Evolutionary conservation across 2,113 vertebrate species (phyloP).

Genomic region (Glareola pratincola): DNA sequence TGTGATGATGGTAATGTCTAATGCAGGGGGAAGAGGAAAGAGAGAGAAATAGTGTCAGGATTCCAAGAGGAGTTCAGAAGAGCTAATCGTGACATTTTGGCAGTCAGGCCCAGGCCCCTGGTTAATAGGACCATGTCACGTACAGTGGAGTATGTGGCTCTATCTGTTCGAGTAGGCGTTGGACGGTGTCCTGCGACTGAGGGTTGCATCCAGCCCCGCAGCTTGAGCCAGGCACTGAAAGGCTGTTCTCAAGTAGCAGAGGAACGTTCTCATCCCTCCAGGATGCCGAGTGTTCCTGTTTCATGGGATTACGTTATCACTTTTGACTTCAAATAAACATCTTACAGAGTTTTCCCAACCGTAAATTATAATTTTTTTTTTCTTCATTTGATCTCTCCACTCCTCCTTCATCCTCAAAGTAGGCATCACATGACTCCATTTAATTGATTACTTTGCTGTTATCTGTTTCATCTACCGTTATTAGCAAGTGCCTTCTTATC

Average conservation of each 20-base stretch:
- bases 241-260: not conserved
- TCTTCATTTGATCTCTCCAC: constrained; percentile 13
- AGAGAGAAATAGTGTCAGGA: not conserved
- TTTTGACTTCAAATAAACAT: not conserved
- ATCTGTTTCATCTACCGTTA: constrained; percentile 37
- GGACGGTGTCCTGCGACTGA: not conserved
- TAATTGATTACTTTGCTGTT: constrained; percentile 55
- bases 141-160: not conserved
- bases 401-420: constrained; percentile 33
- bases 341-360: not conserved
- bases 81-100: not conserved
- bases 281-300: not conserved
- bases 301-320: not conserved
- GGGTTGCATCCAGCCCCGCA: not conserved
- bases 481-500: not conserved
- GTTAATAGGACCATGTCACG: not conserved
- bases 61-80: not conserved
- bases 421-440: not conserved
- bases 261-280: not conserved
- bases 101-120: not conserved
- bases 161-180: rapidly evolving
- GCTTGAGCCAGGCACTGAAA: not conserved
- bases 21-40: no score
- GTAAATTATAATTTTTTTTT: not conserved
- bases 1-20: not conserved